Percentiles rank a stretch among this genome's conserved stretches.
Conservation (phyloP, 2,888 invertebrate species). For the Amitus sp. region DNA sequence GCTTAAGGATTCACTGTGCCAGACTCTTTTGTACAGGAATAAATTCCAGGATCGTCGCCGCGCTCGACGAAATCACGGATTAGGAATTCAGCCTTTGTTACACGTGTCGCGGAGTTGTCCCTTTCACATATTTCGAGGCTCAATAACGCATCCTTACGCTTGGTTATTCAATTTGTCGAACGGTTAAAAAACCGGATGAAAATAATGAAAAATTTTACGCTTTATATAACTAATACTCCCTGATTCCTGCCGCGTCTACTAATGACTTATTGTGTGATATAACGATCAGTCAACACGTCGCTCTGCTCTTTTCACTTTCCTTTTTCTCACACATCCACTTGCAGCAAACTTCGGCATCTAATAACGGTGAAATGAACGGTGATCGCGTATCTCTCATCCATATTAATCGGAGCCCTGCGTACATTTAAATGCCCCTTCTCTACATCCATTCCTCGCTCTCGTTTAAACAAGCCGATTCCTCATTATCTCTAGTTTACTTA, state of each 20-base stretch:
- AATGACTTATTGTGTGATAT: not conserved
- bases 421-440: not conserved
- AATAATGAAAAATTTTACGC: too few species aligned
- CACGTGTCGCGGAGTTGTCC: not conserved
- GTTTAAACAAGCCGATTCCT: too few species aligned
- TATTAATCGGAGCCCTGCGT: slow-evolving; percentile 21
- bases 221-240: too few species aligned
- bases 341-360: slow-evolving; percentile 2
- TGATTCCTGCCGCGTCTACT: too few species aligned
- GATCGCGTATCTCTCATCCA: slow-evolving; percentile 17
- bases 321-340: slow-evolving; percentile 17
- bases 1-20: too few species aligned
- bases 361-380: slow-evolving; percentile 33
- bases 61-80: slow-evolving; percentile 1
- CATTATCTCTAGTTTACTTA: too few species aligned
- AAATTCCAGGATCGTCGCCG: too few species aligned
- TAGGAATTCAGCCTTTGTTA: not conserved
- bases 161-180: not conserved
- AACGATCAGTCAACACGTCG: too few species aligned
- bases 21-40: too few species aligned
- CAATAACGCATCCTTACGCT: too few species aligned
- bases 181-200: not conserved
- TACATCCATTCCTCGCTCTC: not conserved
- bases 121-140: not conserved
- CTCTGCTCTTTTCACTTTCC: slow-evolving; percentile 22